Evolutionary conservation across 2,888 invertebrate species (phyloP).

Genomic region (Tyria jacobaeae): DNA sequence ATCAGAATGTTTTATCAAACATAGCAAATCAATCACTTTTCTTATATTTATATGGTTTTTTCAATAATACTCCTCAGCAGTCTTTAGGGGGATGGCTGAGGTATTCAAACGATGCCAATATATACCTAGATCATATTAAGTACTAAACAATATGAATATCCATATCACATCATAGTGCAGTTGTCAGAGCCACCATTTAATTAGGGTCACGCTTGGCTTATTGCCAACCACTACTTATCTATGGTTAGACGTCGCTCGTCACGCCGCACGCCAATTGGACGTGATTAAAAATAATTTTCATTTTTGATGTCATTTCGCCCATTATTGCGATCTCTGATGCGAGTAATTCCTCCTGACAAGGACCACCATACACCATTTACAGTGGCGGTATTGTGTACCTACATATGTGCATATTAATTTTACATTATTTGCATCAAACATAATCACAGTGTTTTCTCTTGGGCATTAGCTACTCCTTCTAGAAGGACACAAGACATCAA

Average conservation of each 20-base stretch:
- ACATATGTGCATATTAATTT: slow-evolving; percentile 30
- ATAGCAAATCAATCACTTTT: too few relatives aligned
- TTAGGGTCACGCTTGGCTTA: slow-evolving; percentile 79
- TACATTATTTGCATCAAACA: slow-evolving; percentile 32
- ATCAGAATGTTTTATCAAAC: too few relatives aligned
- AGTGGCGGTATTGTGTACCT: slow-evolving; percentile 30
- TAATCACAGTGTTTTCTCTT: slow-evolving; percentile 28
- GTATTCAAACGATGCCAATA: not conserved
- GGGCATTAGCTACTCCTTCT: slow-evolving; percentile 1
- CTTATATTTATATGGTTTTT: too few relatives aligned
- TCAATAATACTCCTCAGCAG: too few relatives aligned
- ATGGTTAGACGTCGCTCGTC: slow-evolving; percentile 65
- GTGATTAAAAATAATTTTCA: slow-evolving; percentile 86
- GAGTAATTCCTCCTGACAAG: slow-evolving; percentile 73
- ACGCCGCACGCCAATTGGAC: slow-evolving; percentile 78
- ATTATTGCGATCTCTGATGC: slow-evolving; percentile 75
- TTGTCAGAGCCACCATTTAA: slow-evolving; percentile 74
- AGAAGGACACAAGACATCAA: too few relatives aligned
- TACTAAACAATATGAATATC: not conserved
- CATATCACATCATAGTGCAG: slow-evolving; percentile 35
- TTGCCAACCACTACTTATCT: slow-evolving; percentile 67
- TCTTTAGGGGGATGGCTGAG: too few relatives aligned
- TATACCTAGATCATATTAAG: not conserved
- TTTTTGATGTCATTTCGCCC: slow-evolving; percentile 83
- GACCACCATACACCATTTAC: slow-evolving; percentile 37